Conservation (phyloP, 2,888 invertebrate species). For the Epistrophe grossulariae region DNA sequence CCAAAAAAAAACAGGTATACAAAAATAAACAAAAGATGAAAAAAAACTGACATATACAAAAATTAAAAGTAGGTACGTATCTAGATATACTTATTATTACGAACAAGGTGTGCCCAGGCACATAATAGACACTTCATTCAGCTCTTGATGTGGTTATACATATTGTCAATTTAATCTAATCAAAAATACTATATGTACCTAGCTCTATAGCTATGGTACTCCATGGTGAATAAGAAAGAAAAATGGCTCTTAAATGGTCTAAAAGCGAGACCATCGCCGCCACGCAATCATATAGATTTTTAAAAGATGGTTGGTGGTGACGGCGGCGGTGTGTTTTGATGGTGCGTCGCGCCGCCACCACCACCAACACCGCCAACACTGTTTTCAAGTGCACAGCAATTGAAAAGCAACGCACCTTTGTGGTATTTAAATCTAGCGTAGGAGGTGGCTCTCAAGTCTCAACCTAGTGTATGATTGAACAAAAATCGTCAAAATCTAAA, state of each 20-base stretch:
- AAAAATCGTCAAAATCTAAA: slow-evolving; percentile 35
- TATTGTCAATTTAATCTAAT: slow-evolving; percentile 72
- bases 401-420: slow-evolving; percentile 57
- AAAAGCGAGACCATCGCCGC: slow-evolving; percentile 41
- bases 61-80: slow-evolving; percentile 32
- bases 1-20: slow-evolving; percentile 40
- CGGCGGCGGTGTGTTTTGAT: slow-evolving; percentile 59
- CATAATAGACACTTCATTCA: slow-evolving; percentile 60
- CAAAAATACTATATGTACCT: slow-evolving; percentile 20
- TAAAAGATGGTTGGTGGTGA: slow-evolving; percentile 15
- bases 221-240: slow-evolving; percentile 42
- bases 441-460: slow-evolving; percentile 64
- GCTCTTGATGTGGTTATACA: slow-evolving; percentile 41
- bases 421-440: slow-evolving; percentile 56
- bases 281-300: slow-evolving; percentile 33
- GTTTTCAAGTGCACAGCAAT: slow-evolving; percentile 65
- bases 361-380: not conserved
- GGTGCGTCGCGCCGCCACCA: not conserved
- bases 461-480: slow-evolving; percentile 20
- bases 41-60: slow-evolving; percentile 9
- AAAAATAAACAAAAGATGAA: slow-evolving; percentile 38
- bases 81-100: slow-evolving; percentile 29
- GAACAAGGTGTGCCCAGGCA: slow-evolving; percentile 58
- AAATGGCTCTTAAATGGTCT: slow-evolving; percentile 50
- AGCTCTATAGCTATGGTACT: slow-evolving; percentile 1